phyloP scores from a whole-genome alignment of 2,113 vertebrate species.

The Puma concolor region DNA sequence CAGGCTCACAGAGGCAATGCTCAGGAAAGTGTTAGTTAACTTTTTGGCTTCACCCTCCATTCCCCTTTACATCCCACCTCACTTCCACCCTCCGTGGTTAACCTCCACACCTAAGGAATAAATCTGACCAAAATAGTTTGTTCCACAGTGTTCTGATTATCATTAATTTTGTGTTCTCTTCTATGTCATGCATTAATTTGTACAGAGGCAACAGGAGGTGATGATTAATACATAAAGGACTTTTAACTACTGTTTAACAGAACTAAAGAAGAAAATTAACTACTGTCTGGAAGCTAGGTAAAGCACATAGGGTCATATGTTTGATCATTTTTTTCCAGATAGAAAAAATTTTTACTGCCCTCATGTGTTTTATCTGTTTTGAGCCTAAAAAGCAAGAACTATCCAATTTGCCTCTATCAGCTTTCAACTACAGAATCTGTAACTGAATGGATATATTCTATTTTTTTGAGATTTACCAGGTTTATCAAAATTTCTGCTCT shows the following conservation, averaged over 20 bases:
- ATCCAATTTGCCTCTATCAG: neutral
- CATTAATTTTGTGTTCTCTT: neutral
- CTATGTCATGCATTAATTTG: neutral
- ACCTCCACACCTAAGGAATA: neutral
- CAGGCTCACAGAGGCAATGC: too few relatives aligned
- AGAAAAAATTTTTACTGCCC: neutral
- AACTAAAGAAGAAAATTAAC: neutral
- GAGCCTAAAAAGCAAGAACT: neutral
- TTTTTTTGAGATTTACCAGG: neutral
- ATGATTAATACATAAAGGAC: neutral
- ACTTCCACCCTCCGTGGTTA: neutral
- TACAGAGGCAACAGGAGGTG: neutral
- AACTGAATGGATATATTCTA: neutral
- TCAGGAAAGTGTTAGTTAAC: neutral
- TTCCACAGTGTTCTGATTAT: neutral
- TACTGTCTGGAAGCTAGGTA: neutral
- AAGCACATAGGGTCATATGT: neutral
- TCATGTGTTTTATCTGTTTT: neutral
- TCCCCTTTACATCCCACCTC: too few relatives aligned
- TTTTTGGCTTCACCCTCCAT: neutral
- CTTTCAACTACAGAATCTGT: neutral
- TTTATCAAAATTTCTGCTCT: neutral
- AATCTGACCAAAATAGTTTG: neutral
- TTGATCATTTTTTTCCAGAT: neutral
- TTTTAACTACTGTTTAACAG: neutral